These are phyloP conservation scores for Triops longicaudatus DNA, from an alignment of 1,140 invertebrate genomes.

Conservation along the genomic window DNA sequence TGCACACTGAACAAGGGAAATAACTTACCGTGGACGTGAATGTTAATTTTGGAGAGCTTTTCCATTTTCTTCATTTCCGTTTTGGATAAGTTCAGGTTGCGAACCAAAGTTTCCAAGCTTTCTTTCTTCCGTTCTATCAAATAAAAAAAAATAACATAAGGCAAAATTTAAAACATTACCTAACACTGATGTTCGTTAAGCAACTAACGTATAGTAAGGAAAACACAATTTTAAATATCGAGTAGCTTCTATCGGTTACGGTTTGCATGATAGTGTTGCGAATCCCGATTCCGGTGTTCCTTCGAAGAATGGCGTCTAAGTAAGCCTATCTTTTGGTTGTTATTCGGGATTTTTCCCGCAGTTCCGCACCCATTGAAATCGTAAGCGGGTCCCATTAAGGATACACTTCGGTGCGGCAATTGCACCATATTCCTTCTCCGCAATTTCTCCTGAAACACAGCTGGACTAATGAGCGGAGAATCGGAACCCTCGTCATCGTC, in stretches of 20 bases:
- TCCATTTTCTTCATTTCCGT: slow-evolving; percentile 47
- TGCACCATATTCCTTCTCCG: background rate
- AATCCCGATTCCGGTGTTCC: background rate
- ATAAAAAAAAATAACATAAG: slow-evolving; percentile 25
- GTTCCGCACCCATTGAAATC: background rate
- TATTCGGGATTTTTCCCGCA: background rate
- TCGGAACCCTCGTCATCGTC: background rate
- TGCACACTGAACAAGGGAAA: background rate
- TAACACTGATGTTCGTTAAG: no score
- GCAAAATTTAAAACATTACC: no score
- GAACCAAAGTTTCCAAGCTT: slow-evolving; percentile 38
- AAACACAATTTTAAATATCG: no score
- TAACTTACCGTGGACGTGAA: slow-evolving; percentile 78
- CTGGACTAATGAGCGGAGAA: background rate
- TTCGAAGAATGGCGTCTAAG: background rate
- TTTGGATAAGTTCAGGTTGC: slow-evolving; percentile 37
- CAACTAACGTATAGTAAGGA: no score
- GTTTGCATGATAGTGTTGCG: background rate
- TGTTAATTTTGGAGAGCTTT: slow-evolving; percentile 70
- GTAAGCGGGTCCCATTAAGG: background rate
- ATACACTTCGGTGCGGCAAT: background rate
- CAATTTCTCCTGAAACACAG: background rate
- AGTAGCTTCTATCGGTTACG: background rate
- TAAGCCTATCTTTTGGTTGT: background rate
- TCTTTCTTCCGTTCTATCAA: slow-evolving; percentile 35